phyloP scores from a whole-genome alignment of 2,797 vertebrate genomes.

The Pseudomugil gertrudae region DNA sequence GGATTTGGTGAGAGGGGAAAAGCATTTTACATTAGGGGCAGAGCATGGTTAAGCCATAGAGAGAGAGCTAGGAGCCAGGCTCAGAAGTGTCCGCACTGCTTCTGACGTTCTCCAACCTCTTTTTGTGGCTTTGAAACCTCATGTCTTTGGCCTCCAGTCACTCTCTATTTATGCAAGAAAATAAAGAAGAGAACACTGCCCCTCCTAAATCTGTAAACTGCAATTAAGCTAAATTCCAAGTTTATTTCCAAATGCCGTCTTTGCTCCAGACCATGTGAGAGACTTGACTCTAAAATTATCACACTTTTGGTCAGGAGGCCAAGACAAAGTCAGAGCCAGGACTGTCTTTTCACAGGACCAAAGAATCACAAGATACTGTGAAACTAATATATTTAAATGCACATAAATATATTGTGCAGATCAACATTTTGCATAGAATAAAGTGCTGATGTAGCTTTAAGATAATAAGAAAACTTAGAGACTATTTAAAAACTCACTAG shows the following conservation, averaged over 20 bases:
- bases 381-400: conserved; percentile 39
- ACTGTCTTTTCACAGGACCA: conserved; percentile 72
- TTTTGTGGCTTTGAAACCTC: conserved; percentile 84
- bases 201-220: conserved; percentile 88
- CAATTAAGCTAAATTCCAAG: conserved; percentile 88
- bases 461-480: not conserved
- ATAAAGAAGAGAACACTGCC: conserved; percentile 86
- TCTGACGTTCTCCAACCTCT: conserved; percentile 83
- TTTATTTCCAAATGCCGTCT: conserved; percentile 86
- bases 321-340: conserved; percentile 72
- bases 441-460: conserved; percentile 5
- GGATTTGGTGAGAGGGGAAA: conserved; percentile 55
- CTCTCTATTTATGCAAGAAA: conserved; percentile 87
- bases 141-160: conserved; percentile 84
- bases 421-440: not conserved
- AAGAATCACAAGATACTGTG: conserved; percentile 56
- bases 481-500: conserved; percentile 6
- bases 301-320: conserved; percentile 84
- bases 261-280: conserved; percentile 87
- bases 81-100: conserved; percentile 73
- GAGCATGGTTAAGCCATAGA: conserved; percentile 37
- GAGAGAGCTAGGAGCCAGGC: conserved; percentile 48
- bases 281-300: conserved; percentile 85
- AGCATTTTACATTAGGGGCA: conserved; percentile 48
- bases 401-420: conserved; percentile 15